Conservation (phyloP, 2,113 vertebrate species). For the Myocastor coypus region DNA sequence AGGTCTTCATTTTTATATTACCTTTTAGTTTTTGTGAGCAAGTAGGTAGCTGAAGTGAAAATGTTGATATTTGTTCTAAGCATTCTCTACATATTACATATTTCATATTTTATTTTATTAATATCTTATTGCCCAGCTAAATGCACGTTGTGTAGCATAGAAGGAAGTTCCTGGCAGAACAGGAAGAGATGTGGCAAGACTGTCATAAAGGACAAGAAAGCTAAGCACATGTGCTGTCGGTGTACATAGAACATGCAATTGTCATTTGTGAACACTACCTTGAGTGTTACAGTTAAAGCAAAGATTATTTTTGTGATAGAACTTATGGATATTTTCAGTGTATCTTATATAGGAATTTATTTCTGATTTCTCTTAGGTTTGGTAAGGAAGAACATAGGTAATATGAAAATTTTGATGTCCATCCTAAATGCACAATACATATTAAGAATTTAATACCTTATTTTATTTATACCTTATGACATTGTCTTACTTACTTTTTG, state of each 20-base stretch:
- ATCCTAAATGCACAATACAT: background rate
- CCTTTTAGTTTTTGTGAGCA: background rate
- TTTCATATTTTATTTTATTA: background rate
- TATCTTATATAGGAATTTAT: background rate
- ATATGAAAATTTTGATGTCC: background rate
- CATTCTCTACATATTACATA: background rate
- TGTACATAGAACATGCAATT: background rate
- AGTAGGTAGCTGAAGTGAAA: background rate
- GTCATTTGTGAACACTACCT: background rate
- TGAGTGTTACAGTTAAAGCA: background rate
- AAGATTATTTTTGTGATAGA: background rate
- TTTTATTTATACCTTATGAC: too few species aligned
- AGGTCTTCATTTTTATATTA: background rate
- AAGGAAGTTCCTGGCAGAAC: background rate
- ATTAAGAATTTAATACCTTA: background rate
- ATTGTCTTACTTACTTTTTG: too few species aligned
- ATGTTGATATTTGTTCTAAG: background rate
- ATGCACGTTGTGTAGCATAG: background rate
- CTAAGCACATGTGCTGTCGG: background rate
- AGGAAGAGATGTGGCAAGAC: background rate
- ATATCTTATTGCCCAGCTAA: background rate
- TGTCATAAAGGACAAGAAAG: background rate
- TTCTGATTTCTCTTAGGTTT: background rate
- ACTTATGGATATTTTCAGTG: background rate
- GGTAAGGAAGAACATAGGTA: too few species aligned